Evolutionary conservation across 2,113 vertebrate species (phyloP).

Genomic region (Egretta garzetta): DNA sequence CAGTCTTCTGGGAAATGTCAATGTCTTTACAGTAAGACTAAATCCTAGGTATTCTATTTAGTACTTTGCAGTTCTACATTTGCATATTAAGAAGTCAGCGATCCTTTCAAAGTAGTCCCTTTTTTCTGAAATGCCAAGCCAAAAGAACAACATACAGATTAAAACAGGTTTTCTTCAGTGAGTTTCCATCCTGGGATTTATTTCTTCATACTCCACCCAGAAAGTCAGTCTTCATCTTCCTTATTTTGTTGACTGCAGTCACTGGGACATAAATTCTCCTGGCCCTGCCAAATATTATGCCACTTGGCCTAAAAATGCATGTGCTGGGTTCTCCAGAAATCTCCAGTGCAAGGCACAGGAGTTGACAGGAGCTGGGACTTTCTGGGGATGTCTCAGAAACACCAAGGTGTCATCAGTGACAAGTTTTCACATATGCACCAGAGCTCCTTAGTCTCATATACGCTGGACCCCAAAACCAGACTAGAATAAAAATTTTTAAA

Average conservation of each 20-base stretch:
- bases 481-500: not conserved
- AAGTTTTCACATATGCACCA: not conserved
- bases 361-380: not conserved
- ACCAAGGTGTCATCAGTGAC: accelerated
- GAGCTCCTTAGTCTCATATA: not conserved
- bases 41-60: not conserved
- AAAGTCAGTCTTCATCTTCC: not conserved
- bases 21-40: not conserved
- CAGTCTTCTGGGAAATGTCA: not conserved
- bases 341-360: accelerated
- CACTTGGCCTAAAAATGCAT: not conserved
- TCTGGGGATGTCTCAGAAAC: not conserved
- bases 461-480: not conserved
- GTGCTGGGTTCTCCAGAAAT: not conserved
- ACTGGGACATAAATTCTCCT: not conserved
- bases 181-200: not conserved
- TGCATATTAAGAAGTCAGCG: not conserved
- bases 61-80: not conserved
- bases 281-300: not conserved
- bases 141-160: not conserved
- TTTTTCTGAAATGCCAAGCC: not conserved
- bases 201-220: not conserved
- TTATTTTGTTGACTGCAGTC: not conserved
- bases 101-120: not conserved
- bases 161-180: not conserved